Evolutionary conservation across 2,888 invertebrate species (phyloP).

Genomic region (Anoplius nigerrimus): DNA sequence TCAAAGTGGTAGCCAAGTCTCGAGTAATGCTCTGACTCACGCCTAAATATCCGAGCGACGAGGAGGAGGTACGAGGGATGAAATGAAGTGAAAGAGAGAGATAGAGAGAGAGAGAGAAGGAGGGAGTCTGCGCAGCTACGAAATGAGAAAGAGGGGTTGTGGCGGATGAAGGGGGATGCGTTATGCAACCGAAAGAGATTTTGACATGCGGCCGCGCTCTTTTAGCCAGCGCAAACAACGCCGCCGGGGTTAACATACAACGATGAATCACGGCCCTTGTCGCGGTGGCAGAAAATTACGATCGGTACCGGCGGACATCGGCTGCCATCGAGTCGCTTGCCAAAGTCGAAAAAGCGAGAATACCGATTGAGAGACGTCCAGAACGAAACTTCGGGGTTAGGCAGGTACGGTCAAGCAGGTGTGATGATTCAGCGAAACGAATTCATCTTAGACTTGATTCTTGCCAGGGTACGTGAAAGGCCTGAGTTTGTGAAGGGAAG

Average conservation of each 20-base stretch:
- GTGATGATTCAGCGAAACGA: too few relatives aligned
- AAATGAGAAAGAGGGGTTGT: too few relatives aligned
- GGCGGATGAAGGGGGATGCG: slow-evolving; percentile 30
- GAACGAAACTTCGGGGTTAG: not conserved
- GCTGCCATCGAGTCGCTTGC: not conserved
- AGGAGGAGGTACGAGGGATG: not conserved
- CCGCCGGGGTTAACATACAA: slow-evolving; percentile 54
- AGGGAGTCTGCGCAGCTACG: not conserved
- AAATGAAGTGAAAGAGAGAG: slow-evolving; percentile 1
- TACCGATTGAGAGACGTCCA: too few relatives aligned
- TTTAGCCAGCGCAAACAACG: slow-evolving; percentile 53
- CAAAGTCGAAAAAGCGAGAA: not conserved
- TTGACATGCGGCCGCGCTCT: slow-evolving; percentile 55
- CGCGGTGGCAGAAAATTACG: not conserved
- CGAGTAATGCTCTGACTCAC: slow-evolving; percentile 56
- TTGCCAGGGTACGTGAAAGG: too few relatives aligned
- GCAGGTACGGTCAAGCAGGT: too few relatives aligned
- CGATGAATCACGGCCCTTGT: slow-evolving; percentile 42
- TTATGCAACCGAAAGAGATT: slow-evolving; percentile 62
- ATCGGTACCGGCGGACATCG: not conserved
- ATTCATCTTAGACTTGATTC: too few relatives aligned
- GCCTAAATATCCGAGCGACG: slow-evolving; percentile 48
- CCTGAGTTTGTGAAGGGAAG: too few relatives aligned
- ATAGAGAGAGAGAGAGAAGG: not conserved
- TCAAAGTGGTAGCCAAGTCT: slow-evolving; percentile 55